These are phyloP conservation scores for Papilio protenor DNA, from an alignment of 2,888 invertebrate species.

Conservation along the genomic window DNA sequence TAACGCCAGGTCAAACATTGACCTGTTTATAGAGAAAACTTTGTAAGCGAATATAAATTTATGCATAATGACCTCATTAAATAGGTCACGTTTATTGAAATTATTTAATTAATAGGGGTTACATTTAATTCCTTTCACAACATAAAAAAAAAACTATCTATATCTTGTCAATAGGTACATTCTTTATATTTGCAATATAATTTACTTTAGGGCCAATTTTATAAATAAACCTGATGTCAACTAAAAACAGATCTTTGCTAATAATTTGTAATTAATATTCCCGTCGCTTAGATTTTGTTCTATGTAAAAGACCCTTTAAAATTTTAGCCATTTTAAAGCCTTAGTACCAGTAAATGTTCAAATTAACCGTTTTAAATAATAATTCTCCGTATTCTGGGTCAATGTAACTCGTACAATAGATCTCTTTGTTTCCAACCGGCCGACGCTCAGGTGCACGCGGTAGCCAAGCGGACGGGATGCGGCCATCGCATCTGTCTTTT, in stretches of 20 bases:
- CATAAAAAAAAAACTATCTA: background rate
- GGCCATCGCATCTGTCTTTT: constrained; percentile 12
- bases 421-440: constrained; percentile 22
- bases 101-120: background rate
- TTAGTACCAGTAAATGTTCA: background rate
- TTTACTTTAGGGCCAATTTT: too few species aligned
- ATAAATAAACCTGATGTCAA: too few species aligned
- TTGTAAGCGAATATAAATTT: constrained; percentile 8
- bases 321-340: background rate
- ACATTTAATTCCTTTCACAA: background rate
- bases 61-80: background rate
- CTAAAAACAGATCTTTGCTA: too few species aligned
- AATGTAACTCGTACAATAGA: constrained; percentile 27
- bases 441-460: constrained; percentile 14
- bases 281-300: too few species aligned
- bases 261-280: too few species aligned
- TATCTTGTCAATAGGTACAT: too few species aligned
- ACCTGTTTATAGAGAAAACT: constrained; percentile 11
- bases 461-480: constrained; percentile 7
- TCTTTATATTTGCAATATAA: too few species aligned
- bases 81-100: background rate
- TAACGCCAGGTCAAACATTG: constrained; percentile 10
- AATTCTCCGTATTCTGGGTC: constrained; percentile 7
- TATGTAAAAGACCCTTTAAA: too few species aligned
- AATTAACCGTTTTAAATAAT: background rate